phyloP scores from a whole-genome alignment of 2,888 invertebrate genomes.

The Sylvicola cinctus region DNA sequence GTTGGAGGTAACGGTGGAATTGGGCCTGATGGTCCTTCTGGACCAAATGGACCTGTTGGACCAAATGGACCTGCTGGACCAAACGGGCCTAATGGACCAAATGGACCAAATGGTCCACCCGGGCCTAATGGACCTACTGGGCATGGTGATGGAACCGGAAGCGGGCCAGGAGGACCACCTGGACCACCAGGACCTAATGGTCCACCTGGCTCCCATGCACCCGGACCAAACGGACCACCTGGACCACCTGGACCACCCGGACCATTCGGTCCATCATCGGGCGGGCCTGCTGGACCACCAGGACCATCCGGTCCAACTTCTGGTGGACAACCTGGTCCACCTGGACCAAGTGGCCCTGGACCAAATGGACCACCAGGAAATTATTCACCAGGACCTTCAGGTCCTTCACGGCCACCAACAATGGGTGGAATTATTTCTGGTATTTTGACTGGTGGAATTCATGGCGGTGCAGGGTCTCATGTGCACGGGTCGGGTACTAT shows the following conservation, averaged over 20 bases:
- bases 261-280: no score
- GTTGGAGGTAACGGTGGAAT: constrained; percentile 24
- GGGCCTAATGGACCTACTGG: constrained; percentile 18
- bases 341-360: not conserved
- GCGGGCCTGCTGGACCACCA: constrained; percentile 18
- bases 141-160: no score
- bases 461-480: no score
- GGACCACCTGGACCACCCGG: constrained; percentile 10
- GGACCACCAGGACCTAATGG: constrained; percentile 9
- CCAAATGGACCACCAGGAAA: not conserved
- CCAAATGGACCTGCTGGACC: constrained; percentile 14
- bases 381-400: not conserved
- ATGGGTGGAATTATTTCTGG: no score
- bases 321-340: not conserved
- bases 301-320: constrained; percentile 14
- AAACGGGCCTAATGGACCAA: constrained; percentile 12
- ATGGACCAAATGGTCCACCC: constrained; percentile 9
- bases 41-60: constrained; percentile 14
- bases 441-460: no score
- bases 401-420: no score
- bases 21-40: constrained; percentile 10
- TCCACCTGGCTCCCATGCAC: constrained; percentile 5
- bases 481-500: no score
- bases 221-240: constrained; percentile 8
- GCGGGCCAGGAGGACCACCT: constrained; percentile 13